phyloP scores from a whole-genome alignment of 2,113 vertebrate genomes.

The Elachura formosa region DNA sequence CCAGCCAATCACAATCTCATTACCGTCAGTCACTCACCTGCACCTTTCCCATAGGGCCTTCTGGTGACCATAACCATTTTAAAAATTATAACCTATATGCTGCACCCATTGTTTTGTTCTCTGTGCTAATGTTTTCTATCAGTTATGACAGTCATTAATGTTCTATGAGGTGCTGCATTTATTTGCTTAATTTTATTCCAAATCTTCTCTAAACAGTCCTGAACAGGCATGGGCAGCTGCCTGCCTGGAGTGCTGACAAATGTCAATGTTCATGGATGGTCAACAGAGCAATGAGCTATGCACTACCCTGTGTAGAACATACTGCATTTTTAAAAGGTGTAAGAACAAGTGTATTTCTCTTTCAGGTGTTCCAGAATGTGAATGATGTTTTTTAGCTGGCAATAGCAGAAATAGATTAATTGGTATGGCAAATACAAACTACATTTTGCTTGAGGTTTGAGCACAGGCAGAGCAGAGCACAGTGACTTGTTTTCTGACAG shows the following conservation, averaged over 20 bases:
- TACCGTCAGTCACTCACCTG: too few relatives aligned
- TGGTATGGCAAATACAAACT: neutral
- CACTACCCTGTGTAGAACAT: neutral
- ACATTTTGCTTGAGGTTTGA: neutral
- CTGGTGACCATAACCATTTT: too few relatives aligned
- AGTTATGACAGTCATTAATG: neutral
- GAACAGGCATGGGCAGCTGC: neutral
- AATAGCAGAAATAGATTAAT: neutral
- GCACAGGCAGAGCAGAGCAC: neutral
- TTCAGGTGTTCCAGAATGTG: neutral
- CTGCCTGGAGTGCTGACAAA: constrained; percentile 2
- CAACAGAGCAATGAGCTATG: constrained; percentile 22
- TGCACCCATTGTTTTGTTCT: neutral
- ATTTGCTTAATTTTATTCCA: constrained; percentile 32
- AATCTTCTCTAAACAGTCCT: neutral
- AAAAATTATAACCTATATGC: too few relatives aligned
- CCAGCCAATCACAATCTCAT: too few relatives aligned
- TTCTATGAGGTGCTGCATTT: constrained; percentile 33
- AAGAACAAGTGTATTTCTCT: neutral
- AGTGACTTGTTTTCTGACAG: neutral
- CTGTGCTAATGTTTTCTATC: neutral
- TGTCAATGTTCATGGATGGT: neutral
- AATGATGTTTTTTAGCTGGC: neutral
- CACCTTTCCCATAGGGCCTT: too few relatives aligned
- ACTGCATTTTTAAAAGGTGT: neutral